A percentile compares a stretch with the other conserved stretches of the same genome.
phyloP scores from a whole-genome alignment of 2,888 invertebrate genomes.

The Automeris io region DNA sequence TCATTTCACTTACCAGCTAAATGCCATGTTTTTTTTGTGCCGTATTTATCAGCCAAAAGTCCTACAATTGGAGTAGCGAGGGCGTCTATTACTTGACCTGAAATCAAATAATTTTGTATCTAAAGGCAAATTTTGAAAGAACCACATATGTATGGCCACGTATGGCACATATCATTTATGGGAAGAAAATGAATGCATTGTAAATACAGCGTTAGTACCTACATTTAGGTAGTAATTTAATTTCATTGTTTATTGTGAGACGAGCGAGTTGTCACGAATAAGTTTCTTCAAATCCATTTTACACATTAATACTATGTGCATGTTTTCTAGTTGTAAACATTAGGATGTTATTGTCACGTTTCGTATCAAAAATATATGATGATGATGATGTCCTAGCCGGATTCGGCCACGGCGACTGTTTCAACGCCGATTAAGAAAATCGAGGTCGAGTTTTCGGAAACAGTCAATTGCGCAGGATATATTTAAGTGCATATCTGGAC shows the following conservation, averaged over 20 bases:
- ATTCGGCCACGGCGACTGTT: no score
- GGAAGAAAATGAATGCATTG: neutral
- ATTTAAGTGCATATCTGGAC: no score
- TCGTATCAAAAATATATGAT: no score
- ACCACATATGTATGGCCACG: no score
- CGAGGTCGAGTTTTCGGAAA: no score
- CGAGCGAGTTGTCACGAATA: no score
- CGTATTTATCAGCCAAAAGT: constrained; percentile 86
- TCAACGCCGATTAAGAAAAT: no score
- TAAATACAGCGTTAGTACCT: neutral
- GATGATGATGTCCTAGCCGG: no score
- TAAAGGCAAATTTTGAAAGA: neutral
- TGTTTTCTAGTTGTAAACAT: no score
- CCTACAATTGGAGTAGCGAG: constrained; percentile 92
- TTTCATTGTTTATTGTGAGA: constrained; percentile 7
- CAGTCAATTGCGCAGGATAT: no score
- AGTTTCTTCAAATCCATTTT: no score
- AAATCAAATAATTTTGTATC: constrained; percentile 17
- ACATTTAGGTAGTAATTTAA: constrained; percentile 6
- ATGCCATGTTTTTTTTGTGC: constrained; percentile 90
- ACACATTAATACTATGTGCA: neutral
- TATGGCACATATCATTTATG: constrained; percentile 3
- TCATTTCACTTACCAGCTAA: constrained; percentile 83
- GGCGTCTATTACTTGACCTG: constrained; percentile 91
- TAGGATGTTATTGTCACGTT: neutral